Percentiles rank a stretch among this genome's conserved stretches.
These are phyloP conservation scores for Coptotermes formosanus DNA, from an alignment of 1,140 invertebrate species.

Conservation along the genomic window DNA sequence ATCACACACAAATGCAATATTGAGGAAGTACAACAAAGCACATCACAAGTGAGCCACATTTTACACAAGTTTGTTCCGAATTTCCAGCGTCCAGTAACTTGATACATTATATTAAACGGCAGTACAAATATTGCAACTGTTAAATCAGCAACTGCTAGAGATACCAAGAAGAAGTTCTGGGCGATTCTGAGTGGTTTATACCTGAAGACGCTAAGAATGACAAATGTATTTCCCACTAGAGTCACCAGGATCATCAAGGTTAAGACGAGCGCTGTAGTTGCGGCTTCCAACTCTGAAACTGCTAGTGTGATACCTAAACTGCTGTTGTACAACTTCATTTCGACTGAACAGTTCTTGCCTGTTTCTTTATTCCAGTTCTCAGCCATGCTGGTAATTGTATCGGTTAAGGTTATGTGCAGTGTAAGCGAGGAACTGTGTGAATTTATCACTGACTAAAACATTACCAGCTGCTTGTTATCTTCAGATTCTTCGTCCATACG, in stretches of 20 bases:
- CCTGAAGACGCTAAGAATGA: conserved; percentile 94
- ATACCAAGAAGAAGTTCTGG: conserved; percentile 98
- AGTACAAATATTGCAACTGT: conserved; percentile 94
- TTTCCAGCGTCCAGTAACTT: conserved; percentile 83
- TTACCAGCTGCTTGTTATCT: no score
- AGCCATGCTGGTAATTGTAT: not conserved
- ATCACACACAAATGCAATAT: conserved; percentile 96
- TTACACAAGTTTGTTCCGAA: conserved; percentile 91
- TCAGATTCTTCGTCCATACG: no score
- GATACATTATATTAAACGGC: conserved; percentile 93
- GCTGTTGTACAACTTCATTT: conserved; percentile 47
- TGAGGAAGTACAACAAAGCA: conserved; percentile 94
- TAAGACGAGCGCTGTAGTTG: conserved; percentile 69
- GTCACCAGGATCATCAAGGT: conserved; percentile 85
- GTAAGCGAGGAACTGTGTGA: no score
- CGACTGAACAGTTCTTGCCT: not conserved
- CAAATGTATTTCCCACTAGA: conserved; percentile 90
- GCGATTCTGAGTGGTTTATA: conserved; percentile 95
- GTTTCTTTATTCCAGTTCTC: not conserved
- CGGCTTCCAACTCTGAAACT: conserved; percentile 78
- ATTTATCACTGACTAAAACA: no score
- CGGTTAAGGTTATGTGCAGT: not conserved
- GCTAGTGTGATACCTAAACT: conserved; percentile 63
- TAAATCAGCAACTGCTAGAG: conserved; percentile 94
- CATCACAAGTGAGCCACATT: conserved; percentile 95